Base-by-base conservation (phyloP, 2,888 invertebrate genomes). In the Ceraclea dissimilis region DNA sequence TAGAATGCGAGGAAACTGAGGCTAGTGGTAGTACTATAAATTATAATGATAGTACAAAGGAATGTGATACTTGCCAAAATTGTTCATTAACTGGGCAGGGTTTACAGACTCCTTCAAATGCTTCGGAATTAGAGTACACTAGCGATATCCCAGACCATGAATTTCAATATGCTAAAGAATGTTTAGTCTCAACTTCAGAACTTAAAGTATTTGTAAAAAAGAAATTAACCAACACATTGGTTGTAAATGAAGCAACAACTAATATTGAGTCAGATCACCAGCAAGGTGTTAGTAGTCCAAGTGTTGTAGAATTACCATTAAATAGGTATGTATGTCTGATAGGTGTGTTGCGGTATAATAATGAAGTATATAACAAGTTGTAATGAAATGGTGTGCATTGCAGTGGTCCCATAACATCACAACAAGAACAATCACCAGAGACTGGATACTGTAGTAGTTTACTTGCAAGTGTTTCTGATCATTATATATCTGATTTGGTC, bases 51-150 rank as follows among this genome's bases (percentile, higher is more conserved):
- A 76, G 76, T 59, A 75, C 78, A 63, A 67, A 69, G 31, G 72
- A 75, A 16, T 81, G 80, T 59, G 76, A 80, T 62, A 72, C 76
- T 5, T 82, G 82, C 55, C 71, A 73, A 64, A 75, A 75, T 63
- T 78, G 78, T 63, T 74, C 76, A 63, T 68, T 77, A 64, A 74
- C 79, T 69, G 76, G 78, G 46, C 81, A 81, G 22, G 75, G 80
- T 61, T 71, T 88, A 44, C 87, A 88, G 67, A 88, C 88, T 0
- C 88, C 88, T 0, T 87, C 87, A 0, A 88, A 88, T 68, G 88
- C 88, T 31, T 86, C 88, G 0, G 88, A 88, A 66, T 79, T 88
- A 71, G 80, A 80, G 64, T 79, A 76, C 61, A 70, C 70, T 2
- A 69, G 69, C 59, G 79, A 79, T 60, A 70, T 77, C 46, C 48